phyloP scores from a whole-genome alignment of 2,888 invertebrate species.

The Synergus itoensis region DNA sequence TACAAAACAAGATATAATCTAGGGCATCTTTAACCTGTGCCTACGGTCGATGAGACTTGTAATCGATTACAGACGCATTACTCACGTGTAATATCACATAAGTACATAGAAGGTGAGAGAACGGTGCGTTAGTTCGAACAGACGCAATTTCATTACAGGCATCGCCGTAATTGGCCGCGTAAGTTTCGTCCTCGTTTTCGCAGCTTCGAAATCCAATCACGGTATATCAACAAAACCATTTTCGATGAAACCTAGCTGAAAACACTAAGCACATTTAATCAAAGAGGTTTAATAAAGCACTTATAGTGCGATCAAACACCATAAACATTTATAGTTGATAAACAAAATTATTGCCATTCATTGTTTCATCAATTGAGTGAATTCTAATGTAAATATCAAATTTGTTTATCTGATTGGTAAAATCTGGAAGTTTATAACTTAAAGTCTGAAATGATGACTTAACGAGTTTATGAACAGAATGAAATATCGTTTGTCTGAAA shows the following conservation, averaged over 20 bases:
- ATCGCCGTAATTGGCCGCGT: slow-evolving; percentile 20
- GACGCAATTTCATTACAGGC: slow-evolving; percentile 31
- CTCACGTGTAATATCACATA: slow-evolving; percentile 14
- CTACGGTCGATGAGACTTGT: slow-evolving; percentile 1
- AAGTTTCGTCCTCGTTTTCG: slow-evolving; percentile 27
- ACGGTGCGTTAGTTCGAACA: neutral
- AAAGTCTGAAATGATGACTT: too few relatives aligned
- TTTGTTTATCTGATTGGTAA: neutral
- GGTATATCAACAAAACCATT: slow-evolving; percentile 29
- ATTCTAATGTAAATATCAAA: neutral
- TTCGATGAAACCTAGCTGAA: slow-evolving; percentile 14
- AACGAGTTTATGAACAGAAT: neutral
- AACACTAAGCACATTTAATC: slow-evolving; percentile 25
- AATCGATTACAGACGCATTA: slow-evolving; percentile 12
- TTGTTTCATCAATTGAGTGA: neutral
- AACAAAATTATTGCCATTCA: neutral
- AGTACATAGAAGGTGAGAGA: slow-evolving; percentile 8
- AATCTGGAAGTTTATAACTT: too few relatives aligned
- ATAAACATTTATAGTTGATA: neutral
- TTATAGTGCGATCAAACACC: neutral
- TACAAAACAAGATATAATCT: neutral
- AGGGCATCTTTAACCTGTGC: neutral
- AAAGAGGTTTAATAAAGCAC: neutral
- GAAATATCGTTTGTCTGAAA: neutral
- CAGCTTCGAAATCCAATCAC: slow-evolving; percentile 30